Evolutionary conservation across 2,113 vertebrate genomes (phyloP).

Genomic region (Pristiophorus japonicus): DNA sequence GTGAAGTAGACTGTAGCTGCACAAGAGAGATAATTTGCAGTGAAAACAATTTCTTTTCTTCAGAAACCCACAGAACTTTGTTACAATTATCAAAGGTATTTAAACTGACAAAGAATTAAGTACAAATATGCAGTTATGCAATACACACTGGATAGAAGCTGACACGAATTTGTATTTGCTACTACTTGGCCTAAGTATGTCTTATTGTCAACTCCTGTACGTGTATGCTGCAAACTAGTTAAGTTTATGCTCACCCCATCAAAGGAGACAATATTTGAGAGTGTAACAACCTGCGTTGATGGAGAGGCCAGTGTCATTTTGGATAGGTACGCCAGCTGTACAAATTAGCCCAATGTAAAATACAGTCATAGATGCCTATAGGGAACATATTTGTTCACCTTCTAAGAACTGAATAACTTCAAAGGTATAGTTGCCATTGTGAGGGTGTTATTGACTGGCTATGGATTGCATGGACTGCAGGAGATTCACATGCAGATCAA

Average conservation of each 20-base stretch:
- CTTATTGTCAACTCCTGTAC: not conserved
- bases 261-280: not conserved
- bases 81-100: not conserved
- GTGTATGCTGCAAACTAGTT: not conserved
- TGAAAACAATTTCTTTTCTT: not conserved
- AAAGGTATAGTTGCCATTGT: constrained; percentile 28
- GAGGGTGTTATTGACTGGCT: constrained; percentile 24
- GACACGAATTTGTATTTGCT: not conserved
- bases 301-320: not conserved
- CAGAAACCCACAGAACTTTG: not conserved
- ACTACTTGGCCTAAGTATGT: too few relatives aligned
- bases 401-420: constrained; percentile 13
- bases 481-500: constrained; percentile 33
- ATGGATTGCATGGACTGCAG: constrained; percentile 28
- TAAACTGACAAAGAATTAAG: not conserved
- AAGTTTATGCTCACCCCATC: not conserved
- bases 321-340: not conserved
- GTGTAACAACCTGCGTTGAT: not conserved
- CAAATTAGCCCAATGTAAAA: not conserved
- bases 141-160: not conserved
- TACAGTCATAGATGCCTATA: not conserved
- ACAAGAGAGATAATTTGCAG: not conserved
- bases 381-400: constrained; percentile 27
- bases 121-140: not conserved
- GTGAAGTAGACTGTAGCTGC: not conserved